Evolutionary conservation across 2,113 vertebrate species (phyloP), one percentile per base, ranked within the genome.

Genomic region (Ia io): DNA sequence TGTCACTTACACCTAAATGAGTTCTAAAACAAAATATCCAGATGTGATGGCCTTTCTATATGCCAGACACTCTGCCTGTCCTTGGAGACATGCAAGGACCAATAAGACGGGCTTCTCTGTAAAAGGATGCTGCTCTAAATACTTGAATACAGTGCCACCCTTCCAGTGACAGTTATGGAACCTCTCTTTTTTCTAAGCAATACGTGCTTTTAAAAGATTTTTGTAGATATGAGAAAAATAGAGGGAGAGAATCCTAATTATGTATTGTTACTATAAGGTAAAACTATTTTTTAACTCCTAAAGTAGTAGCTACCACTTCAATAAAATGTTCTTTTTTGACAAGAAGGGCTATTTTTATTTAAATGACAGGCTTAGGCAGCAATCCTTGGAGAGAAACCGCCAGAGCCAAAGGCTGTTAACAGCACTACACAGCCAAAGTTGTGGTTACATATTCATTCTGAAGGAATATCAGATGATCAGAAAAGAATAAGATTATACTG

Each of bases 341-440:
- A 11, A 47, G 59, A 65, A 25, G n/a, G 30, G 42, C 32, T 56
- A 30, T 94, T 84, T 23, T 91, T 90, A 88, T 88, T 93, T 95
- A 91, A 78, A 84, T 80, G 47, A 42, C 6, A 69, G 49, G 37
- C 40, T 84, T 61, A 30, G 35, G 40, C n/a, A 70, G 35, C 42
- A 80, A 12, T 76, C 56, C 25, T 51, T 89, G 42, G 89, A 22
- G 18, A 96, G 61, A 18, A 76, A 70, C 17, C 44, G 30, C n/a
- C 13, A 74, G 25, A 32, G 91, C 63, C 28, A 30, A 84, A 74
- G 56, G 47, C 12, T 59, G 40, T 61, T 61, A 44, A 70, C 1
- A n/a, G 30, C 47, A 70, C 42, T 40, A 40, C 67, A 3, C 22
- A 35, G 18, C 5, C 47, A 56, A 80, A 47, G n/a, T 5, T 79